Conservation (phyloP, 1,140 invertebrate species). For the Drosophila lowei region DNA sequence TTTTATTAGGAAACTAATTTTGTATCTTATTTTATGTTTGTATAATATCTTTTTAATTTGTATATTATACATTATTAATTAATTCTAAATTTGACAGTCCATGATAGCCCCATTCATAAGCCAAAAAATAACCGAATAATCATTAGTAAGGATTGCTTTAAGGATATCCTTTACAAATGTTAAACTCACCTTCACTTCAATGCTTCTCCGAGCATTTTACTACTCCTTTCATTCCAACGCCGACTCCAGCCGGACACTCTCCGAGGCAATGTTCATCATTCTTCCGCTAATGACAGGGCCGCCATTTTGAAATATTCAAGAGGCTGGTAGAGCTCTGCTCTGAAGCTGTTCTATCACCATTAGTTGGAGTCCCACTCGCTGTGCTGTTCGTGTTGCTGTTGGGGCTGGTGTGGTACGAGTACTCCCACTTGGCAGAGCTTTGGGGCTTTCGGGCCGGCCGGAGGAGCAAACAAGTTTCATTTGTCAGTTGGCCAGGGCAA, state of each 20-base stretch:
- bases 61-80: too few species aligned
- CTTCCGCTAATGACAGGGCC: constrained; percentile 35
- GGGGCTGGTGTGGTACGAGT: not conserved
- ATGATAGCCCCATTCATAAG: too few species aligned
- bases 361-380: constrained; percentile 27
- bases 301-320: constrained; percentile 60
- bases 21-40: not conserved
- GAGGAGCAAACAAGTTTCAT: constrained; percentile 54
- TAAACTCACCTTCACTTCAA: too few species aligned
- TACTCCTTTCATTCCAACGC: constrained; percentile 7
- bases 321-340: constrained; percentile 10
- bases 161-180: too few species aligned
- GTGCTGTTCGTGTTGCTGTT: constrained; percentile 10
- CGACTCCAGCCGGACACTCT: constrained; percentile 5
- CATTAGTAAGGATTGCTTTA: too few species aligned
- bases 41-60: too few species aligned
- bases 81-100: too few species aligned
- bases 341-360: constrained; percentile 38
- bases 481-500: constrained; percentile 46
- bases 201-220: too few species aligned
- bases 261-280: constrained; percentile 39
- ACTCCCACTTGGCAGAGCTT: constrained; percentile 46
- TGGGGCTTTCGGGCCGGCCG: constrained; percentile 21
- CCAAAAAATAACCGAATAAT: too few species aligned
- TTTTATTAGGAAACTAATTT: too few species aligned